phyloP scores from a whole-genome alignment of 2,113 vertebrate genomes.

The Phylloscopus whistleri region DNA sequence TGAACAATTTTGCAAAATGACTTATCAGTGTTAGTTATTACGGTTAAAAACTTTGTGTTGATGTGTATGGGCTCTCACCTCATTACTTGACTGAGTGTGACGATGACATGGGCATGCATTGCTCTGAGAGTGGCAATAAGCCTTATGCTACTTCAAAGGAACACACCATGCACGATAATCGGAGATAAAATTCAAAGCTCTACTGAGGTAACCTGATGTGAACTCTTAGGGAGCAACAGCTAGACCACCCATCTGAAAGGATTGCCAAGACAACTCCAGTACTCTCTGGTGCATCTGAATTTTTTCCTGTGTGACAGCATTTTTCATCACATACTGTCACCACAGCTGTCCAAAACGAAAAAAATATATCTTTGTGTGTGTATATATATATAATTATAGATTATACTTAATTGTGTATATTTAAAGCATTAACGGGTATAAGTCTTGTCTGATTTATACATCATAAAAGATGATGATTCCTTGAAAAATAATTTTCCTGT shows the following conservation, averaged over 20 bases:
- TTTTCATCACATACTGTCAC: neutral
- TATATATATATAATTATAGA: neutral
- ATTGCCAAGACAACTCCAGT: neutral
- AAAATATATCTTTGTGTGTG: neutral
- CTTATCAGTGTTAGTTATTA: neutral
- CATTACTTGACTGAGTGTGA: neutral
- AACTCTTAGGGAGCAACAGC: neutral
- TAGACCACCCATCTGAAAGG: neutral
- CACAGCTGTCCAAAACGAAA: neutral
- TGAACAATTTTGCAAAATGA: neutral
- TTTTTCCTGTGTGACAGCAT: neutral
- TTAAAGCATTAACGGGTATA: neutral
- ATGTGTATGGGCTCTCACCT: neutral
- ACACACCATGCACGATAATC: neutral
- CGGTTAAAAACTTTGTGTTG: neutral
- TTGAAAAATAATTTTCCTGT: neutral
- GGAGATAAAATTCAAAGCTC: neutral
- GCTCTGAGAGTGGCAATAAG: neutral
- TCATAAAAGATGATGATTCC: neutral
- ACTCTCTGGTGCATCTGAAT: neutral
- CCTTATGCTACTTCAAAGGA: neutral
- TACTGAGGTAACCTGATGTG: neutral
- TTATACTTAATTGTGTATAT: neutral
- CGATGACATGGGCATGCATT: no score
- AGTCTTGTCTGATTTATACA: neutral